Percentiles rank a stretch among this genome's conserved stretches.
Conservation (phyloP, 1,140 invertebrate species). For the Pteromalus puparum region DNA sequence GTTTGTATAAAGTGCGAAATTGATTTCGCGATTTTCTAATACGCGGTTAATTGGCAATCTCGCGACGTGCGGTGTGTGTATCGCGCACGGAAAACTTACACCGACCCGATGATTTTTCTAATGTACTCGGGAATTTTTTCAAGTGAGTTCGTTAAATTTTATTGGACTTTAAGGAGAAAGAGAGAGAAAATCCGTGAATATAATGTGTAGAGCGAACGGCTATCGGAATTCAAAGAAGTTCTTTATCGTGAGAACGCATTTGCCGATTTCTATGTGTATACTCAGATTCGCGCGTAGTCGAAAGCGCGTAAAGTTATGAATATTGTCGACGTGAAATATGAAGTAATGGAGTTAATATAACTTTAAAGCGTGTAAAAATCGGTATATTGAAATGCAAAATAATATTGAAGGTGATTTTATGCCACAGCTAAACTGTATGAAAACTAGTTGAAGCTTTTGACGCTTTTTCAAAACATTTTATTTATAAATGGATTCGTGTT, state of each 20-base stretch:
- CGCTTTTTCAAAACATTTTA: too few relatives aligned
- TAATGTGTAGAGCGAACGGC: not conserved
- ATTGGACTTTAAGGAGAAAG: not conserved
- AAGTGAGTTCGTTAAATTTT: slow-evolving; percentile 30
- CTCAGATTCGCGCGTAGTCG: not conserved
- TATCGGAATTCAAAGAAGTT: slow-evolving; percentile 4
- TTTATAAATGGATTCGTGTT: too few relatives aligned
- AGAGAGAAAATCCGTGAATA: not conserved
- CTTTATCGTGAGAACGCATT: slow-evolving; percentile 25
- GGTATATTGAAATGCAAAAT: not conserved
- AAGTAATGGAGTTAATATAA: not conserved
- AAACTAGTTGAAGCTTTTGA: not conserved
- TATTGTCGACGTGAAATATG: not conserved
- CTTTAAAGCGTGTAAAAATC: not conserved
- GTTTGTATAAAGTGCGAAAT: slow-evolving; percentile 33
- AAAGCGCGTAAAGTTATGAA: slow-evolving; percentile 16
- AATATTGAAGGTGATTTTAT: not conserved
- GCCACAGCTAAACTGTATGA: not conserved
- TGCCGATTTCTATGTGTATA: not conserved
- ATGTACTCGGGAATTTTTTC: not conserved
- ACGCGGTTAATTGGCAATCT: slow-evolving; percentile 16
- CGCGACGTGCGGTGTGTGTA: not conserved
- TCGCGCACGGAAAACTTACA: not conserved
- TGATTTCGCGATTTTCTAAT: slow-evolving; percentile 31
- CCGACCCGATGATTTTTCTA: not conserved